These are phyloP conservation scores for Cheilinus undulatus DNA, from an alignment of 2,113 vertebrate genomes.

Conservation along the genomic window DNA sequence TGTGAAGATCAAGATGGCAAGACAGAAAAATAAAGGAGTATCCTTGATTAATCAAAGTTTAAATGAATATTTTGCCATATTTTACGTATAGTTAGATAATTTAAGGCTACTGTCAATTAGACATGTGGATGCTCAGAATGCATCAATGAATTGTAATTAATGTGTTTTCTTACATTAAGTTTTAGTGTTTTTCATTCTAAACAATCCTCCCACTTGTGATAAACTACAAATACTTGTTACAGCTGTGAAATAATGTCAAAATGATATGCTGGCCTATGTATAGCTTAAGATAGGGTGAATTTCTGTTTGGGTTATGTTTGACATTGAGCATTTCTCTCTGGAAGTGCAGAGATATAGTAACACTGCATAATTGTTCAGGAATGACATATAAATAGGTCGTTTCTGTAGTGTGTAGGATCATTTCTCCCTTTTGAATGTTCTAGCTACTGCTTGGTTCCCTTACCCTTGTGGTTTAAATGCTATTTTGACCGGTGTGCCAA, in stretches of 20 bases:
- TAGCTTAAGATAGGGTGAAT: constrained; percentile 13
- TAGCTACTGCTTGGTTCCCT: constrained; percentile 62
- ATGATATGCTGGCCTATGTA: background rate
- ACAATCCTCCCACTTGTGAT: constrained; percentile 1
- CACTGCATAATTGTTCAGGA: constrained; percentile 62
- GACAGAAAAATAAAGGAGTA: constrained; percentile 23
- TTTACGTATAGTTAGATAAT: constrained; percentile 14
- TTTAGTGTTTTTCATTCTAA: background rate
- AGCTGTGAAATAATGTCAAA: constrained; percentile 19
- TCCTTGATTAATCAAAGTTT: constrained; percentile 42
- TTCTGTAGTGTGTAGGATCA: constrained; percentile 56
- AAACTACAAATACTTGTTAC: constrained; percentile 7
- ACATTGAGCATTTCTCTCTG: constrained; percentile 47
- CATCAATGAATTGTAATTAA: background rate
- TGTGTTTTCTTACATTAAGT: background rate
- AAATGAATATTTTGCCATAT: constrained; percentile 29
- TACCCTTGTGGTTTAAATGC: constrained; percentile 80
- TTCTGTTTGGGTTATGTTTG: constrained; percentile 36
- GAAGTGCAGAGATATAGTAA: constrained; percentile 54
- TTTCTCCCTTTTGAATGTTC: constrained; percentile 53
- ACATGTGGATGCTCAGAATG: background rate
- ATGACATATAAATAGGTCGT: constrained; percentile 66
- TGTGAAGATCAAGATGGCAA: constrained; percentile 23
- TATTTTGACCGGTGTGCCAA: constrained; percentile 82
- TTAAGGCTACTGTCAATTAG: constrained; percentile 12